Evolutionary conservation across 2,888 invertebrate genomes (phyloP).

Genomic region (Eupithecia dodoneata): DNA sequence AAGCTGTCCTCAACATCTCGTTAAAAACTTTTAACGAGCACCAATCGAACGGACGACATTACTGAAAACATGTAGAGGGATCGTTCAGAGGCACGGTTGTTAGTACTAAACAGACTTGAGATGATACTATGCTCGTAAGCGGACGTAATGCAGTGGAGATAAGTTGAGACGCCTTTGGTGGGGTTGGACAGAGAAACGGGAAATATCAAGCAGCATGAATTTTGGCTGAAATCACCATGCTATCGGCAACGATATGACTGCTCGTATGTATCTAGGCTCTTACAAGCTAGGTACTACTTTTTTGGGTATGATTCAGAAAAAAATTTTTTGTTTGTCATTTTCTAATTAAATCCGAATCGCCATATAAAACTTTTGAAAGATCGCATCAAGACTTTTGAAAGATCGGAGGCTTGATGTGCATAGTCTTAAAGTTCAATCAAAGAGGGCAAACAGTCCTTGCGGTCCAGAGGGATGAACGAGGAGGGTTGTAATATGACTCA

Average conservation of each 20-base stretch:
- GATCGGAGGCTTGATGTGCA: slow-evolving; percentile 10
- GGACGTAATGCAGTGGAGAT: slow-evolving; percentile 13
- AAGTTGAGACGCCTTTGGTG: background rate
- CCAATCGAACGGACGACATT: slow-evolving; percentile 39
- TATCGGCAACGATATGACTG: background rate
- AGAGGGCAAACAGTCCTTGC: slow-evolving; percentile 70
- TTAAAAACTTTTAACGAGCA: slow-evolving; percentile 47
- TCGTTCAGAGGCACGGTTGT: slow-evolving; percentile 56
- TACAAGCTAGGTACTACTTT: no score
- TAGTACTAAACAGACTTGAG: slow-evolving; percentile 63
- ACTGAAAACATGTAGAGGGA: slow-evolving; percentile 35
- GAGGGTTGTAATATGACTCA: slow-evolving; percentile 72
- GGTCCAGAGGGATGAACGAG: slow-evolving; percentile 57
- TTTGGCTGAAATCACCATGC: background rate
- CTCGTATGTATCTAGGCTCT: no score
- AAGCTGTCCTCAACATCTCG: slow-evolving; percentile 28
- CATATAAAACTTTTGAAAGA: background rate
- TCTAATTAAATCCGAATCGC: background rate
- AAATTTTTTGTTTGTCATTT: background rate
- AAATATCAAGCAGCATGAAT: background rate
- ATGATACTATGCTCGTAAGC: slow-evolving; percentile 18
- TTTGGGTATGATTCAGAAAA: background rate
- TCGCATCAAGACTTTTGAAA: background rate
- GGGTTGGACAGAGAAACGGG: background rate
- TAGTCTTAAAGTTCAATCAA: slow-evolving; percentile 75